Percentiles rank a stretch among this genome's conserved stretches.
Evolutionary conservation across 2,888 invertebrate species (phyloP).

Genomic region (Actias luna): DNA sequence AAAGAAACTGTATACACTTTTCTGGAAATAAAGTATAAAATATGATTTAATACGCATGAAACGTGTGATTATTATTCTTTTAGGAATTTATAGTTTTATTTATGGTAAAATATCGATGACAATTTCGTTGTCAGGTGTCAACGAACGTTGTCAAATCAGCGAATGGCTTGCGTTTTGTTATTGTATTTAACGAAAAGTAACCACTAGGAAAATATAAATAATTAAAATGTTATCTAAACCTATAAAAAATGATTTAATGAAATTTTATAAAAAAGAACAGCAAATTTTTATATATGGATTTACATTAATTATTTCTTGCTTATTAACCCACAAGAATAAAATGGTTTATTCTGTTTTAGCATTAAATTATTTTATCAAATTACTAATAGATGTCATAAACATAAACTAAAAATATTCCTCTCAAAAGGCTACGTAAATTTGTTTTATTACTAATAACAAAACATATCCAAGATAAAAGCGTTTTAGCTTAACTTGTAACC

Average conservation of each 20-base stretch:
- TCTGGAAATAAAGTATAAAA: neutral
- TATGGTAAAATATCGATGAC: slow-evolving; percentile 7
- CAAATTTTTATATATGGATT: too few species aligned
- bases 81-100: slow-evolving; percentile 1
- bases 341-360: too few species aligned
- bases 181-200: neutral
- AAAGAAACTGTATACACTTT: neutral
- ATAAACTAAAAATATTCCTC: too few species aligned
- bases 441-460: too few species aligned
- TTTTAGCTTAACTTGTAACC: too few species aligned
- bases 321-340: too few species aligned
- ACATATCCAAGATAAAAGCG: too few species aligned
- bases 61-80: slow-evolving; percentile 8
- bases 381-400: too few species aligned
- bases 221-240: neutral
- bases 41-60: neutral
- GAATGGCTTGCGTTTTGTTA: neutral
- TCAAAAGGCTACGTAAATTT: too few species aligned
- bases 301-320: too few species aligned
- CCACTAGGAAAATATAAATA: neutral
- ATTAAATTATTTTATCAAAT: too few species aligned
- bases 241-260: neutral
- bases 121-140: slow-evolving; percentile 17
- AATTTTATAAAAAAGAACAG: too few species aligned
- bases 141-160: neutral